phyloP scores from a whole-genome alignment of 2,888 invertebrate genomes.

The Colletes collaris region DNA sequence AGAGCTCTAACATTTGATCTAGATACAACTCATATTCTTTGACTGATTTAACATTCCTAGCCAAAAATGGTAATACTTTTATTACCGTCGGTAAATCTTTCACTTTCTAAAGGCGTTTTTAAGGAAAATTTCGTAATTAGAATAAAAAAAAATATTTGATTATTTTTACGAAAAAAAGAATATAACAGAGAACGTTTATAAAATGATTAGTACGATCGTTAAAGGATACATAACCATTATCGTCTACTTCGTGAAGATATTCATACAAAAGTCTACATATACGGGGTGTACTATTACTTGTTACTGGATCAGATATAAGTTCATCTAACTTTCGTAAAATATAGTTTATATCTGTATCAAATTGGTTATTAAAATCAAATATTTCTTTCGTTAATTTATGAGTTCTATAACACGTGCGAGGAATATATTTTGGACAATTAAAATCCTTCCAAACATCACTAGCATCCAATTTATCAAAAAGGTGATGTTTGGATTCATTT shows the following conservation, averaged over 20 bases:
- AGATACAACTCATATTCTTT: constrained; percentile 73
- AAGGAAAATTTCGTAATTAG: constrained; percentile 27
- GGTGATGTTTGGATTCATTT: not conserved
- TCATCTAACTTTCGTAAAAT: constrained; percentile 68
- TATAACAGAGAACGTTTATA: not conserved
- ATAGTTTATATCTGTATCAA: constrained; percentile 43
- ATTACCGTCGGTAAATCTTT: constrained; percentile 77
- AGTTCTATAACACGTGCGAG: constrained; percentile 12
- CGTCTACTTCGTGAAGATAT: constrained; percentile 63
- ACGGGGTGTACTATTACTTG: constrained; percentile 55
- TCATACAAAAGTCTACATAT: constrained; percentile 68
- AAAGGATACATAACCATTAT: constrained; percentile 77
- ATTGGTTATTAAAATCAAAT: constrained; percentile 34
- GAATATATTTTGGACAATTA: constrained; percentile 37
- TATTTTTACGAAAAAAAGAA: not conserved
- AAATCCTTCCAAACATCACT: constrained; percentile 36
- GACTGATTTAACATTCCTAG: constrained; percentile 57
- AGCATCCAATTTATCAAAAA: constrained; percentile 7
- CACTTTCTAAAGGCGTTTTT: constrained; percentile 73
- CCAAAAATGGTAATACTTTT: constrained; percentile 77
- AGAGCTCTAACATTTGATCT: constrained; percentile 75
- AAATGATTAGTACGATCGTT: not conserved
- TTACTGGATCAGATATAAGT: constrained; percentile 70
- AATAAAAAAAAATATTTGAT: not conserved
- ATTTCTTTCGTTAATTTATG: constrained; percentile 18